A percentile compares a stretch with the other conserved stretches of the same genome.
These are phyloP conservation scores for Edolisoma coerulescens DNA, from an alignment of 2,113 vertebrate genomes.

Conservation along the genomic window DNA sequence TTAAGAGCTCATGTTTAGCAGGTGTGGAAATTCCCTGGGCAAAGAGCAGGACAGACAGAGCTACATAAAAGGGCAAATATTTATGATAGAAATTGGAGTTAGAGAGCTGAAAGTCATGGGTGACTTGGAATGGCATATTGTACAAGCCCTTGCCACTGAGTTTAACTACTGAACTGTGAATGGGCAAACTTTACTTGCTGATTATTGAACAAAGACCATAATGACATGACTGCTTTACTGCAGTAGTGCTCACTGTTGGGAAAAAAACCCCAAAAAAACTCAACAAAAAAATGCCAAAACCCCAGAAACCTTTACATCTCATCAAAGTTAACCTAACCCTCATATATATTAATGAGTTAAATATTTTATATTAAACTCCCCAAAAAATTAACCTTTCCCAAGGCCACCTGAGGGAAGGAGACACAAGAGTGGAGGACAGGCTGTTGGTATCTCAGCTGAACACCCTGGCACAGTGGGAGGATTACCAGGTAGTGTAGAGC, in stretches of 20 bases:
- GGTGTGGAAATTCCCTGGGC: neutral
- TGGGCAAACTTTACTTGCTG: neutral
- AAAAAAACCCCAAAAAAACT: neutral
- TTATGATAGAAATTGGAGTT: neutral
- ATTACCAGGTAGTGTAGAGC: neutral
- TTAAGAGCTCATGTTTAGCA: neutral
- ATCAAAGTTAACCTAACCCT: neutral
- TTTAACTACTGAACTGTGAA: neutral
- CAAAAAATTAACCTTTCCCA: neutral
- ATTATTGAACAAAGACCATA: neutral
- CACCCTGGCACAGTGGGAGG: neutral
- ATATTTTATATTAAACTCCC: neutral
- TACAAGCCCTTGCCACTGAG: neutral
- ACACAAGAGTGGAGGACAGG: fast-evolving
- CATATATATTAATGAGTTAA: neutral
- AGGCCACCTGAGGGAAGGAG: neutral
- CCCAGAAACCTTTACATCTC: neutral
- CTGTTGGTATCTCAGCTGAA: neutral
- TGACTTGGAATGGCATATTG: neutral
- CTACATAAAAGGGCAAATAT: neutral
- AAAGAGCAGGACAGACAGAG: neutral
- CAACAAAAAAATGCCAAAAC: neutral
- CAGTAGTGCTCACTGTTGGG: neutral
- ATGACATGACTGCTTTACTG: neutral
- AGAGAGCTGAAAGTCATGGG: neutral